A percentile compares a stretch with the other conserved stretches of the same genome.
phyloP scores from a whole-genome alignment of 2,113 vertebrate genomes.

The Phocoena phocoena region DNA sequence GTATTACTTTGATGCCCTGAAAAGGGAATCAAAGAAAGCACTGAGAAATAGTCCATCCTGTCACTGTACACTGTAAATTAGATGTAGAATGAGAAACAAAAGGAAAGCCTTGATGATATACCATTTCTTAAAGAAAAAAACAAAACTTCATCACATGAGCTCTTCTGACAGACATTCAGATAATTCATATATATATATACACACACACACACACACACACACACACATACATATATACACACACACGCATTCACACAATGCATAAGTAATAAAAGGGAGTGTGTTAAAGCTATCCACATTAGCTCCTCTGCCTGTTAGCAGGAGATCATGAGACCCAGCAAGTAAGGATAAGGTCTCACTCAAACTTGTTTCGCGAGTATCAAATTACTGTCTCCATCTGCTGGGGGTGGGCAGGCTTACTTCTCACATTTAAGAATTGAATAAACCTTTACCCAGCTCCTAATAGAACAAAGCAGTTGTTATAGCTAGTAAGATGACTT shows the following conservation, averaged over 20 bases:
- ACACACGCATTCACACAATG: neutral
- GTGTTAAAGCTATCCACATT: neutral
- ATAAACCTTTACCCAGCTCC: neutral
- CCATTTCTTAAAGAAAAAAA: neutral
- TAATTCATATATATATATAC: neutral
- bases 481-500: neutral
- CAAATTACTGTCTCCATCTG: neutral
- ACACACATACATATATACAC: neutral
- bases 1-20: neutral
- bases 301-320: neutral
- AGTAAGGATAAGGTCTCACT: neutral
- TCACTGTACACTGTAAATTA: neutral
- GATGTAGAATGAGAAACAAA: neutral
- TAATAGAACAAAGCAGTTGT: neutral
- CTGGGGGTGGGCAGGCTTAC: neutral
- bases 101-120: neutral
- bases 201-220: neutral
- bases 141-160: neutral
- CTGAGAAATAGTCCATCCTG: neutral
- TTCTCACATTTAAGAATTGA: neutral
- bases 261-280: neutral
- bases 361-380: neutral
- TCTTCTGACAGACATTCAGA: neutral
- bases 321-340: neutral
- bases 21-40: neutral